Evolutionary conservation across 2,797 vertebrate species (phyloP).

Genomic region (Pseudochirops corinnae): DNA sequence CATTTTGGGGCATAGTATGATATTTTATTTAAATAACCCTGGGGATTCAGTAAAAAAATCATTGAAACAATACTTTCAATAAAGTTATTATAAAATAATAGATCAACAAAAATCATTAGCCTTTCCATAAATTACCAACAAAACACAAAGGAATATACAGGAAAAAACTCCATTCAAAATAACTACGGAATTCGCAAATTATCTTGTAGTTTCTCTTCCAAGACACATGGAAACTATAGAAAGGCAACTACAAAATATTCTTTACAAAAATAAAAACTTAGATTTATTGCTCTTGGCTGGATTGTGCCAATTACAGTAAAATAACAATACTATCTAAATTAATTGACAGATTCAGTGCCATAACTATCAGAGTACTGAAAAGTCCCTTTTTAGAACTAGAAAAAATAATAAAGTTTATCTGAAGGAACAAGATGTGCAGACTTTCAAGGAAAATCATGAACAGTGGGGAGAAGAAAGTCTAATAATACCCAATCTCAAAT

Average conservation of each 20-base stretch:
- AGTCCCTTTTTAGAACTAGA: not conserved
- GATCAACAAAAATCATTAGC: not conserved
- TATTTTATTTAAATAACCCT: not conserved
- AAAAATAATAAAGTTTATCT: not conserved
- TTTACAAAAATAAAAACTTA: too few relatives aligned
- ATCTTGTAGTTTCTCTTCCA: not conserved
- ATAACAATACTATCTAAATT: too few relatives aligned
- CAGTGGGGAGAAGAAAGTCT: too few relatives aligned
- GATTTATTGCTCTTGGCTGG: too few relatives aligned
- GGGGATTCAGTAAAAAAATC: not conserved
- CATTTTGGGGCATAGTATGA: not conserved
- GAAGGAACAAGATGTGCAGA: not conserved
- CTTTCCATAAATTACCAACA: not conserved
- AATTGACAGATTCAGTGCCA: too few relatives aligned
- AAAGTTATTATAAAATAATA: not conserved
- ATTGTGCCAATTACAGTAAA: too few relatives aligned
- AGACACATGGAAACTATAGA: not conserved
- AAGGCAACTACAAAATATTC: not conserved
- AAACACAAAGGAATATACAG: not conserved
- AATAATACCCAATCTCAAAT: not conserved
- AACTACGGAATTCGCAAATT: not conserved
- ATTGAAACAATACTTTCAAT: not conserved
- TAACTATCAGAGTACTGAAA: too few relatives aligned
- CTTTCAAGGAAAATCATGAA: not conserved
- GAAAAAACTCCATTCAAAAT: not conserved